Evolutionary conservation across 2,113 vertebrate genomes (phyloP).

Genomic region (Onychostoma macrolepis): DNA sequence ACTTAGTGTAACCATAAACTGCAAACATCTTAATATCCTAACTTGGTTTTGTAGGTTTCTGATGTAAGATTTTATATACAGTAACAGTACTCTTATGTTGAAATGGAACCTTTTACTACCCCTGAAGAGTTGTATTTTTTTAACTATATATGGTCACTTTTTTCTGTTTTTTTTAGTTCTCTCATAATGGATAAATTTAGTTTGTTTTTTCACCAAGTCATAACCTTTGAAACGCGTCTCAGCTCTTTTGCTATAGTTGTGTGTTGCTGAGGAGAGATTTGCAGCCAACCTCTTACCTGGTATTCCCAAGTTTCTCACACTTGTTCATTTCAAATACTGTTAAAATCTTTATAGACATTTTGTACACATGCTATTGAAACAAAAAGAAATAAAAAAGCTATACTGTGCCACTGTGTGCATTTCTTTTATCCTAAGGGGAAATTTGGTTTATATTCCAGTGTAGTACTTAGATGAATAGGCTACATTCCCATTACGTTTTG

Average conservation of each 20-base stretch:
- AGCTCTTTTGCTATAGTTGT: slow-evolving; percentile 13
- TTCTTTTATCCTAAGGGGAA: background rate
- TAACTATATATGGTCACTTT: background rate
- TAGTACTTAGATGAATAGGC: background rate
- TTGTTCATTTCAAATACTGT: slow-evolving; percentile 62
- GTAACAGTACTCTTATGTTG: background rate
- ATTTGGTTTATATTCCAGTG: background rate
- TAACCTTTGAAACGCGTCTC: slow-evolving; percentile 2
- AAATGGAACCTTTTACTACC: background rate
- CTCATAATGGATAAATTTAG: background rate
- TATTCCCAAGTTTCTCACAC: slow-evolving; percentile 71
- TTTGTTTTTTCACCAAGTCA: slow-evolving; percentile 34
- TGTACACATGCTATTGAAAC: slow-evolving; percentile 65
- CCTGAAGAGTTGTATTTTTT: background rate
- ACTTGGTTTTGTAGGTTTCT: background rate
- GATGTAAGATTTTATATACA: background rate
- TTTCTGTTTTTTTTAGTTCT: background rate
- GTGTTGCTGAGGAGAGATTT: slow-evolving; percentile 58
- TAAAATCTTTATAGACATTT: slow-evolving; percentile 65
- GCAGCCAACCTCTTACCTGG: slow-evolving; percentile 63
- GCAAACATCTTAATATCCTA: background rate
- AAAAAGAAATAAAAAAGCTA: slow-evolving; percentile 25
- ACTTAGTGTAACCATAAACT: background rate
- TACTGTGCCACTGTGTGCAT: slow-evolving; percentile 29
- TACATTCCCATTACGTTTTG: background rate